A percentile compares a stretch with the other conserved stretches of the same genome.
phyloP scores from a whole-genome alignment of 2,888 invertebrate species.

The Calephelis perditalis region DNA sequence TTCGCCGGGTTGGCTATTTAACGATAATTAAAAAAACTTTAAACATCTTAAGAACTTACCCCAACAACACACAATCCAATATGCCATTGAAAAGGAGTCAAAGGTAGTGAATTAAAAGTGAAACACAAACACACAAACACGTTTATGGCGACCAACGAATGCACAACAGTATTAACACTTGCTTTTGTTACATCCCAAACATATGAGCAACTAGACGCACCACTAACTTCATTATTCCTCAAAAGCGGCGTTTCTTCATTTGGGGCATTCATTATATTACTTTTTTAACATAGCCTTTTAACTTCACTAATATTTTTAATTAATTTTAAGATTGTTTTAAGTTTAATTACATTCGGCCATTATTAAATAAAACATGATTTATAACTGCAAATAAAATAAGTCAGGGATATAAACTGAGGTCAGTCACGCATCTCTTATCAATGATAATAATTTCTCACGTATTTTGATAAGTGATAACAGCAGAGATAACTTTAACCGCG shows the following conservation, averaged over 20 bases:
- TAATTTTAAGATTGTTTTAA: no score
- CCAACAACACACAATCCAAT: constrained; percentile 34
- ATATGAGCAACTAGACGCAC: constrained; percentile 23
- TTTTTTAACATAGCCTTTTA: no score
- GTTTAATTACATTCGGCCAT: not conserved
- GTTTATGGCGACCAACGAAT: constrained; percentile 33
- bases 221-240: constrained; percentile 13
- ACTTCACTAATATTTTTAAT: not conserved
- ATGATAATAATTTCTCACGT: constrained; percentile 41
- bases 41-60: constrained; percentile 29
- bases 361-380: not conserved
- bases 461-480: constrained; percentile 34
- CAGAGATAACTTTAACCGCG: constrained; percentile 1
- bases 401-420: not conserved
- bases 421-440: constrained; percentile 38
- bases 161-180: constrained; percentile 31
- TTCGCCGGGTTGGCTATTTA: no score
- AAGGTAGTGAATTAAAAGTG: constrained; percentile 33
- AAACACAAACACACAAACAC: constrained; percentile 37
- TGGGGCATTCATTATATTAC: not conserved
- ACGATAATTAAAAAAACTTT: not conserved
- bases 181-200: constrained; percentile 26
- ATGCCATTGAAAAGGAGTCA: constrained; percentile 36
- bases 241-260: constrained; percentile 13
- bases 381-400: constrained; percentile 8